These are phyloP conservation scores for Cyclophora albipunctata DNA, from an alignment of 2,888 invertebrate species.

Conservation along the genomic window DNA sequence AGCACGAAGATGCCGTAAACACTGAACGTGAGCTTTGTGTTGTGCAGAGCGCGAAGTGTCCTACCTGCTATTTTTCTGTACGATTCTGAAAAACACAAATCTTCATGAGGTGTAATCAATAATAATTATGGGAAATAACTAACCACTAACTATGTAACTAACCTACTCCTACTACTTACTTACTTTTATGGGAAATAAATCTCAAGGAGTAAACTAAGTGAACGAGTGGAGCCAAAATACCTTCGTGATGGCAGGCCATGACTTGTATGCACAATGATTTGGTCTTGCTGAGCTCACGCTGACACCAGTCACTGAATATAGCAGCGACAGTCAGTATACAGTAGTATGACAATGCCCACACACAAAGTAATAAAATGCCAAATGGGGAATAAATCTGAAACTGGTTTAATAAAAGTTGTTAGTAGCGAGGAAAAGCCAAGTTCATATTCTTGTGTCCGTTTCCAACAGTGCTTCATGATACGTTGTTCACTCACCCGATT, in stretches of 20 bases:
- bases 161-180: no score
- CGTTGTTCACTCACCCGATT: no score
- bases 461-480: no score
- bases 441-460: no score
- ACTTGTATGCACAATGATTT: slow-evolving; percentile 27
- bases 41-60: slow-evolving; percentile 25
- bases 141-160: no score
- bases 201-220: not conserved
- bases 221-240: slow-evolving; percentile 14
- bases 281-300: slow-evolving; percentile 23
- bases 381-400: slow-evolving; percentile 14
- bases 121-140: not conserved
- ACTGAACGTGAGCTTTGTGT: slow-evolving; percentile 24
- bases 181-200: not conserved
- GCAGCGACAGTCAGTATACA: slow-evolving; percentile 19
- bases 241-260: slow-evolving; percentile 24
- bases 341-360: slow-evolving; percentile 24
- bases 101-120: not conserved
- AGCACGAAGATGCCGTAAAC: slow-evolving; percentile 33
- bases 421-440: no score
- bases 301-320: slow-evolving; percentile 24
- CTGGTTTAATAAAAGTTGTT: slow-evolving; percentile 1
- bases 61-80: slow-evolving; percentile 23
- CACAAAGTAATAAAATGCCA: no score
- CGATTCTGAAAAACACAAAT: slow-evolving; percentile 21